Evolutionary conservation across 2,113 vertebrate species (phyloP), one percentile per base, ranked within the genome.

Genomic region (Pseudorectes ferrugineus): DNA sequence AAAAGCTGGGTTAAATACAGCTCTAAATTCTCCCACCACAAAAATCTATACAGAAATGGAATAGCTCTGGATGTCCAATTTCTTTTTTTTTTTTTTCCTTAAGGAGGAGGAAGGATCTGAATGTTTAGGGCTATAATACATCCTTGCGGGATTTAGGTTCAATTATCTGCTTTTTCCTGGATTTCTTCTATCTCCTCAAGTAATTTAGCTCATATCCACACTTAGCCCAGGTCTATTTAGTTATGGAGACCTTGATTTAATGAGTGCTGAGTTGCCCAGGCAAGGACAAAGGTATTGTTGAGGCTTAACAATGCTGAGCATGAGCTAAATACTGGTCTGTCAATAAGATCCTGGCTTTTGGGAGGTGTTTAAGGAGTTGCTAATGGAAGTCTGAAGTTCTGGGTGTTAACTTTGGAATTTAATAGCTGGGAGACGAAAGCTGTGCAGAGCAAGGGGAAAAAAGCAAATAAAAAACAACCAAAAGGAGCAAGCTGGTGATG

Each of bases 111-210:
- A 67, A 72, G 14, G 42, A 36, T 31, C 43, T 83, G 59, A 51
- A 66, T 55, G 36, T 58, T 88, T 62, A 70, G 46, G 46, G 49
- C 1, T 1, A 8, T n/a, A 42, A 61, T 28, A 26, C 73, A 29
- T 57, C 38, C 82, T 66, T 26, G 49, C 67, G 86, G 80, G 68
- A 71, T 63, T 77, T 59, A 40, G 8, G 24, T n/a, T 65, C 51
- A 83, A 59, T 93, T 84, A 67, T 48, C 57, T 92, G 55, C 40
- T 92, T 85, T 94, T 83, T 33, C 52, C 49, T 55, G 62, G 31
- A 54, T 89, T 75, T 93, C 33, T 70, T 67, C 8, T 36, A 25
- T 63, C 57, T 68, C 25, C 74, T 74, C 9, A n/a, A 59, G 61
- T 57, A 46, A 89, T 85, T 89, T 48, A 75, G 43, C 35, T 94